These are phyloP conservation scores for Hecatera dysodea DNA, from an alignment of 2,888 invertebrate genomes.

Conservation along the genomic window DNA sequence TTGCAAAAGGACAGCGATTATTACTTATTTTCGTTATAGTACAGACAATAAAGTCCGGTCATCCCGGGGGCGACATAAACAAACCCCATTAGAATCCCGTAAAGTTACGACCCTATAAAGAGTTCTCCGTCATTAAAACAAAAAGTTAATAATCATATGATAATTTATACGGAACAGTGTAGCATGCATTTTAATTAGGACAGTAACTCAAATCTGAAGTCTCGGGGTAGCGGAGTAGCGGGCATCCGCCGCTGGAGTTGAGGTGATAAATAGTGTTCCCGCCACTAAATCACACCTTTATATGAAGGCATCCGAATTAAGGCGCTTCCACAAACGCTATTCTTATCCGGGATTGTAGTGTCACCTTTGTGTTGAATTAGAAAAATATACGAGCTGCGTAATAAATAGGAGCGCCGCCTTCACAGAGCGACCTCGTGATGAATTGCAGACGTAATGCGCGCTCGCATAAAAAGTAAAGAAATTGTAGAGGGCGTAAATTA, in stretches of 20 bases:
- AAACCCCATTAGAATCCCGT: conserved; percentile 68
- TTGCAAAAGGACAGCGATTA: conserved; percentile 62
- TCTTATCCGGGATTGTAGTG: conserved; percentile 63
- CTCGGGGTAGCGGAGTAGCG: conserved; percentile 29
- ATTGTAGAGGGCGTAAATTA: conserved; percentile 35
- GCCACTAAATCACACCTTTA: conserved; percentile 78
- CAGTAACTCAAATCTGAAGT: conserved; percentile 68
- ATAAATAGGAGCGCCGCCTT: conserved; percentile 50
- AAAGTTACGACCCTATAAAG: conserved; percentile 69
- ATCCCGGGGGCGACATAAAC: conserved; percentile 61
- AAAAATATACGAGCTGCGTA: conserved; percentile 59
- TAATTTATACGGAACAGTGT: conserved; percentile 67
- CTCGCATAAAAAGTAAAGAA: conserved; percentile 48
- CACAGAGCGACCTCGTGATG: conserved; percentile 49
- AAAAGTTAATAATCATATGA: conserved; percentile 70
- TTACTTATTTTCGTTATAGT: conserved; percentile 62
- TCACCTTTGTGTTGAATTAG: conserved; percentile 63
- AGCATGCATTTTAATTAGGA: conserved; percentile 73
- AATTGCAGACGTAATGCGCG: conserved; percentile 38
- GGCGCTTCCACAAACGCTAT: conserved; percentile 59
- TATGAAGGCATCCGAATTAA: conserved; percentile 71
- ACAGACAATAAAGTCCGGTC: conserved; percentile 62
- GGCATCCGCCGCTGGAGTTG: conserved; percentile 63
- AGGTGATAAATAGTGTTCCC: conserved; percentile 73
- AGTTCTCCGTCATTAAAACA: conserved; percentile 67